Conservation (phyloP, 2,113 vertebrate genomes). For the Camelus bactrianus region DNA sequence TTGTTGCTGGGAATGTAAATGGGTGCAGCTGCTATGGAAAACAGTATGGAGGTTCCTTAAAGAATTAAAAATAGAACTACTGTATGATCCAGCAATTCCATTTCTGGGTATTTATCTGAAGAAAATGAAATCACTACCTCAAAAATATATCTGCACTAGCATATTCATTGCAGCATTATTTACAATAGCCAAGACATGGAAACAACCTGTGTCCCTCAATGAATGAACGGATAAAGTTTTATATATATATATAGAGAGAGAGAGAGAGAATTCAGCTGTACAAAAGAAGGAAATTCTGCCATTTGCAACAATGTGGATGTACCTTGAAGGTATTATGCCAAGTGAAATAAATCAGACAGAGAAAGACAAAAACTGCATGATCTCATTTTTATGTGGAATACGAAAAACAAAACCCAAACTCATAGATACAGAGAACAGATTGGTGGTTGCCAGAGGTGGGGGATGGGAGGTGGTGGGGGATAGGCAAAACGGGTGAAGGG, state of each 20-base stretch:
- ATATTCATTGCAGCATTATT: neutral
- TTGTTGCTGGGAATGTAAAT: neutral
- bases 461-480: no score
- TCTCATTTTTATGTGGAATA: neutral
- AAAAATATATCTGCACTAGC: neutral
- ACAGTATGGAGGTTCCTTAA: neutral
- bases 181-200: neutral
- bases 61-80: neutral
- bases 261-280: no score
- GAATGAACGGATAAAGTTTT: neutral
- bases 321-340: neutral
- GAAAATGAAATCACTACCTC: neutral
- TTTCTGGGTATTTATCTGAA: neutral
- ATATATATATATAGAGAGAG: no score
- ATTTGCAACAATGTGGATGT: neutral
- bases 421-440: neutral
- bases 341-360: neutral
- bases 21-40: neutral
- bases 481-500: neutral
- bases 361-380: neutral
- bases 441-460: neutral
- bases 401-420: neutral
- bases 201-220: neutral
- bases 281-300: neutral
- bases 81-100: neutral